A percentile compares a stretch with the other conserved stretches of the same genome.
phyloP scores from a whole-genome alignment of 2,888 invertebrate genomes.

The Cheilosia urbana region DNA sequence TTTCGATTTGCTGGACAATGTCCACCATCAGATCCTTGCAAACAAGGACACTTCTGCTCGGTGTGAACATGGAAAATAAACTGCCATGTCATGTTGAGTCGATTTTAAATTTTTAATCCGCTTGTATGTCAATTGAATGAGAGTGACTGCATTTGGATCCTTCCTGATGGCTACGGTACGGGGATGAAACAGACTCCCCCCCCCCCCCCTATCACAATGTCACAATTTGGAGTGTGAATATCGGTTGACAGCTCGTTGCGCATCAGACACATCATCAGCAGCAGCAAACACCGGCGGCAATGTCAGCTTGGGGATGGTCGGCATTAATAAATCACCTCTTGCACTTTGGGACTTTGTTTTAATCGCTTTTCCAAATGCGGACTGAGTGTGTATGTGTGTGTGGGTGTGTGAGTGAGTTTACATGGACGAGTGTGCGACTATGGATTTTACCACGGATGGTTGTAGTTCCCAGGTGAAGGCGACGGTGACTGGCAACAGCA shows the following conservation, averaged over 20 bases:
- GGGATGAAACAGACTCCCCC: conserved; percentile 30
- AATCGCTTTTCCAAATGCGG: conserved; percentile 49
- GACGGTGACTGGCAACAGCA: conserved; percentile 41
- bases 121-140: conserved; percentile 78
- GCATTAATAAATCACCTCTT: conserved; percentile 79
- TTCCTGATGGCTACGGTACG: neutral
- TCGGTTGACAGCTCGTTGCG: conserved; percentile 45
- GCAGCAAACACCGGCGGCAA: conserved; percentile 27
- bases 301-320: conserved; percentile 45
- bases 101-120: conserved; percentile 81
- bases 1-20: conserved; percentile 42
- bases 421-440: conserved; percentile 26
- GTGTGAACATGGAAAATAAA: conserved; percentile 76
- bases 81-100: conserved; percentile 81
- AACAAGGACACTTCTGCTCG: conserved; percentile 23
- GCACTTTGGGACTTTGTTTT: conserved; percentile 79
- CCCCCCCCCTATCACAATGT: neutral
- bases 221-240: conserved; percentile 21
- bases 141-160: conserved; percentile 72
- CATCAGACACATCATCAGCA: conserved; percentile 33
- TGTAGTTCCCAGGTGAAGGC: conserved; percentile 45
- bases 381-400: neutral
- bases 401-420: conserved; percentile 1
- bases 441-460: conserved; percentile 20
- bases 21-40: conserved; percentile 35